These are phyloP conservation scores for Ceryle rudis DNA, from an alignment of 2,797 vertebrate species.

Conservation along the genomic window DNA sequence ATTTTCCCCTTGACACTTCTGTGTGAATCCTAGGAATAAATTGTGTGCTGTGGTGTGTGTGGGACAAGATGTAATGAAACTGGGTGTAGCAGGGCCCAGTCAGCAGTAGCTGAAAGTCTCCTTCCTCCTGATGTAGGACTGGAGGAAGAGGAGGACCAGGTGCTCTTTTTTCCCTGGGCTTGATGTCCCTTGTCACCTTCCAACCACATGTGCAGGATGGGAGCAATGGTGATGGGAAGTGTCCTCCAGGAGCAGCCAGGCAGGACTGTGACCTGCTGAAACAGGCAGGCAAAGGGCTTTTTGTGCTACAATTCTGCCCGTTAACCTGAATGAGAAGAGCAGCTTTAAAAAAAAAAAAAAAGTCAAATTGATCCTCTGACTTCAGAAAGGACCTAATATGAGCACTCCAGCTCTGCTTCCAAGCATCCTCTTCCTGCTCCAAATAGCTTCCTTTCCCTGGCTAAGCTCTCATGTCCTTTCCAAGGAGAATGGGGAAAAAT, in stretches of 20 bases:
- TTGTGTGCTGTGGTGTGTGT: not conserved
- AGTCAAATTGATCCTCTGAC: not conserved
- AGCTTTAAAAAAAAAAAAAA: not conserved
- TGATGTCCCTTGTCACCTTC: not conserved
- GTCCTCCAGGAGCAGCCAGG: not conserved
- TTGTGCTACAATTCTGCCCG: not conserved
- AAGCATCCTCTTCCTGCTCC: slow-evolving; percentile 73
- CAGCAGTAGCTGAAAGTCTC: not conserved
- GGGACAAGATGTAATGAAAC: not conserved
- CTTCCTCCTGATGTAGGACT: not conserved
- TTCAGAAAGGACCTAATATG: not conserved
- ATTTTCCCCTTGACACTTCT: not conserved
- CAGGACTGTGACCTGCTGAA: not conserved
- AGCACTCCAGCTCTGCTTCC: slow-evolving; percentile 1
- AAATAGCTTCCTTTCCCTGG: slow-evolving; percentile 62
- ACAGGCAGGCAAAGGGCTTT: not conserved
- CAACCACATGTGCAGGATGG: fast-evolving
- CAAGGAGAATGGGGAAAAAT: slow-evolving; percentile 3
- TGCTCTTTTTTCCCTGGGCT: not conserved
- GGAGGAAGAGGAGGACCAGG: not conserved
- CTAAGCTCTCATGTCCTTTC: slow-evolving; percentile 19
- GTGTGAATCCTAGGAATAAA: not conserved
- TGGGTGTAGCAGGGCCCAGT: not conserved
- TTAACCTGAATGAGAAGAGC: not conserved
- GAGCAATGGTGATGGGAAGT: not conserved